These are phyloP conservation scores for Triplophysa bombifrons DNA, from an alignment of 2,797 vertebrate species.

Conservation along the genomic window DNA sequence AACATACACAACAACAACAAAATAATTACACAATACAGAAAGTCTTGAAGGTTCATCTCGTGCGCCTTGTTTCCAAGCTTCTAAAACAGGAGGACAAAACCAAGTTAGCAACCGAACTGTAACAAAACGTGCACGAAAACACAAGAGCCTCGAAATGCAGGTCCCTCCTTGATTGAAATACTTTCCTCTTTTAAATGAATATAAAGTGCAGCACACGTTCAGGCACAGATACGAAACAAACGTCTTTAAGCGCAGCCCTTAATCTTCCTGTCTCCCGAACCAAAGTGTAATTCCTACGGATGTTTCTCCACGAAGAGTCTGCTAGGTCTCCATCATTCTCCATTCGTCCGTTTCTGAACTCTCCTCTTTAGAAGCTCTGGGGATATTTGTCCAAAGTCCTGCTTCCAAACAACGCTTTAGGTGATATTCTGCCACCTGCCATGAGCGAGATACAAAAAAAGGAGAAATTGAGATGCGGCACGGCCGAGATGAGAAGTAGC, in stretches of 20 bases:
- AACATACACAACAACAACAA: not conserved
- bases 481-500: too few species aligned
- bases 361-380: slow-evolving; percentile 84
- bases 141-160: slow-evolving; percentile 54
- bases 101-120: slow-evolving; percentile 20
- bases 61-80: not conserved
- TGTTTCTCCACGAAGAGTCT: slow-evolving; percentile 39
- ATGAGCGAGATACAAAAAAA: not conserved
- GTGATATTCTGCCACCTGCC: slow-evolving; percentile 79
- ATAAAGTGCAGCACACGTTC: slow-evolving; percentile 96
- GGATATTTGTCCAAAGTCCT: slow-evolving; percentile 78
- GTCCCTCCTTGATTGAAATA: slow-evolving; percentile 30
- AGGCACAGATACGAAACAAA: slow-evolving; percentile 78
- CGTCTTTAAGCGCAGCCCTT: slow-evolving; percentile 67
- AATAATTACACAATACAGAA: not conserved
- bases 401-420: slow-evolving; percentile 80
- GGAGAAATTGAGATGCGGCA: too few species aligned
- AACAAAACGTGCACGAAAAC: slow-evolving; percentile 35
- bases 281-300: slow-evolving; percentile 20
- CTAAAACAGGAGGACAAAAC: not conserved
- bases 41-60: not conserved
- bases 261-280: not conserved
- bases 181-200: slow-evolving; percentile 69
- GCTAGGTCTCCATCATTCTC: slow-evolving; percentile 94
- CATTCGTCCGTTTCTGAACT: slow-evolving; percentile 84